phyloP scores from a whole-genome alignment of 2,888 invertebrate genomes.

The Ectemnius lituratus region DNA sequence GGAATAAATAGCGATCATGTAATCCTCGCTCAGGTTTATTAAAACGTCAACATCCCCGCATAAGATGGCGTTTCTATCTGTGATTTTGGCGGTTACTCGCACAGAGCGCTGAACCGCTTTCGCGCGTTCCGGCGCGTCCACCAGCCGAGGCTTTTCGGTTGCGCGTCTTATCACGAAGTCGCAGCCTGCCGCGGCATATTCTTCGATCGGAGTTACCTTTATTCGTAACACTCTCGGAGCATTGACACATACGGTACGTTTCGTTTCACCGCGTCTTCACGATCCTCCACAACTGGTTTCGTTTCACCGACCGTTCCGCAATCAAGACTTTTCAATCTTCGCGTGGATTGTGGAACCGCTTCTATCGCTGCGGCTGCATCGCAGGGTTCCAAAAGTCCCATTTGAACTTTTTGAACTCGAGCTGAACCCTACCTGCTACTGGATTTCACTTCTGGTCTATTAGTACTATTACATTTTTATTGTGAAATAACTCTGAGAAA shows the following conservation, averaged over 20 bases:
- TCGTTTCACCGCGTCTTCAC: conserved; percentile 50
- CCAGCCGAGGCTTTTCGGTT: background rate
- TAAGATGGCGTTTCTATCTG: conserved; percentile 72
- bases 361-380: too few relatives aligned
- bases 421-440: too few relatives aligned
- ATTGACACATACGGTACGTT: conserved; percentile 44
- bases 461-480: too few relatives aligned
- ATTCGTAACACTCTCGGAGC: conserved; percentile 25
- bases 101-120: conserved; percentile 38
- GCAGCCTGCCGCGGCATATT: conserved; percentile 40
- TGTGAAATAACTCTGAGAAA: too few relatives aligned
- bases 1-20: conserved; percentile 33
- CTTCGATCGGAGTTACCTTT: conserved; percentile 21
- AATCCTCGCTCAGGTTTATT: conserved; percentile 36
- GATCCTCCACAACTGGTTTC: conserved; percentile 30
- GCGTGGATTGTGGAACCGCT: too few relatives aligned
- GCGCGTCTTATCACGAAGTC: conserved; percentile 15
- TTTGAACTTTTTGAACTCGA: too few relatives aligned
- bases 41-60: conserved; percentile 72
- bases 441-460: too few relatives aligned
- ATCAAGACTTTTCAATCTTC: conserved; percentile 9
- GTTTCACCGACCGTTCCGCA: conserved; percentile 41
- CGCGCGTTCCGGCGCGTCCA: conserved; percentile 17
- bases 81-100: conserved; percentile 73
- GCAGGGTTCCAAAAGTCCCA: too few relatives aligned